These are phyloP conservation scores for Caenorhabditis sp. DNA, from an alignment of 2,888 invertebrate genomes.

Conservation along the genomic window DNA sequence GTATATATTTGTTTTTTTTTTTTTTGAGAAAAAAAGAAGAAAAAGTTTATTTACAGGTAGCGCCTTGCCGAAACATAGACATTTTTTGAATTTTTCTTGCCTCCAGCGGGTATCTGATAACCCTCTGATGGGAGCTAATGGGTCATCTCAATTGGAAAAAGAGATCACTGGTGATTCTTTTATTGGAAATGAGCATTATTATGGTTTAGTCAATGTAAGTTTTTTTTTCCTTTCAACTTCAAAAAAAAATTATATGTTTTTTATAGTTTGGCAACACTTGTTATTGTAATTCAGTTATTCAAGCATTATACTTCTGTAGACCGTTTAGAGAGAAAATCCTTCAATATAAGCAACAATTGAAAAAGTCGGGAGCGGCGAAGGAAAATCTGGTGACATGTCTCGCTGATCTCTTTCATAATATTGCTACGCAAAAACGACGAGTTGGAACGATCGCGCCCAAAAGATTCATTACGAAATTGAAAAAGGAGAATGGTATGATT, in stretches of 20 bases:
- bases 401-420: slow-evolving; percentile 97
- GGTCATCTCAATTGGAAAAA: slow-evolving; percentile 98
- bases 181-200: slow-evolving; percentile 98
- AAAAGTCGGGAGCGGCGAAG: slow-evolving; percentile 75
- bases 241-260: neutral
- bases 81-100: slow-evolving; percentile 1
- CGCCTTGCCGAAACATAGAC: neutral
- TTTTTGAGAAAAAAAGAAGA: no score
- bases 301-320: slow-evolving; percentile 98
- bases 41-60: neutral
- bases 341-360: slow-evolving; percentile 82
- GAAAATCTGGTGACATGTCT: slow-evolving; percentile 96
- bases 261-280: slow-evolving; percentile 95
- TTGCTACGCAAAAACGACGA: slow-evolving; percentile 99
- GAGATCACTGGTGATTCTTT: slow-evolving; percentile 98
- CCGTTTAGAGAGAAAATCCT: slow-evolving; percentile 98
- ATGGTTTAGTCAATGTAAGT: slow-evolving; percentile 97
- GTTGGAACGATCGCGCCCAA: slow-evolving; percentile 98
- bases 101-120: slow-evolving; percentile 12
- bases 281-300: slow-evolving; percentile 98
- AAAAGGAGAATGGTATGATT: slow-evolving; percentile 95
- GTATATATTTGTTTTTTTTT: neutral
- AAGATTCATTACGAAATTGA: slow-evolving; percentile 95
- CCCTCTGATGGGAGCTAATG: slow-evolving; percentile 85
- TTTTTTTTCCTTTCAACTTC: neutral